A percentile compares a stretch with the other conserved stretches of the same genome.
These are phyloP conservation scores for Peucedramus taeniatus DNA, from an alignment of 2,113 vertebrate species.

Conservation along the genomic window DNA sequence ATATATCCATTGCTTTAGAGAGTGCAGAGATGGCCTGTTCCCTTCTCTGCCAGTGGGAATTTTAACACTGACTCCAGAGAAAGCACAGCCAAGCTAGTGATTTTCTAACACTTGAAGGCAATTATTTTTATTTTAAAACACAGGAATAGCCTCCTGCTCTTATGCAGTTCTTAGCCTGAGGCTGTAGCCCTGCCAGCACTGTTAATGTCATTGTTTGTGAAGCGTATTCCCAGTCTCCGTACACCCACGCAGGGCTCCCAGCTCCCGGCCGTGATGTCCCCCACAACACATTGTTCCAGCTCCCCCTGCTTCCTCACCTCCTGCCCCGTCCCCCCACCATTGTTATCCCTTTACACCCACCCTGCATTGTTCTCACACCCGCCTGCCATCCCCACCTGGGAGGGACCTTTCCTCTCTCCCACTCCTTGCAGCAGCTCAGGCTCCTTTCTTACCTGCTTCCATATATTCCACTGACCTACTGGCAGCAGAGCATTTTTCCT, in stretches of 20 bases:
- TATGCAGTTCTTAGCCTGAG: not conserved
- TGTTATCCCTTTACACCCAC: slow-evolving; percentile 39
- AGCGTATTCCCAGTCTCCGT: slow-evolving; percentile 19
- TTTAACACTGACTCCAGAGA: not conserved
- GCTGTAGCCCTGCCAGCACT: slow-evolving; percentile 29
- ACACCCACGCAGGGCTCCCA: slow-evolving; percentile 52
- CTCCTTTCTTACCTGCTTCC: not conserved
- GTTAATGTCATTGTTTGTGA: slow-evolving; percentile 52
- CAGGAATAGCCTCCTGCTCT: not conserved
- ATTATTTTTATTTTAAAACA: slow-evolving; percentile 2
- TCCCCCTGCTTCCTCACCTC: slow-evolving; percentile 53
- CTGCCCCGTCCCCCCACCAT: not conserved
- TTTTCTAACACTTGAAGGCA: not conserved
- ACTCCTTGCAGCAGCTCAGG: not conserved
- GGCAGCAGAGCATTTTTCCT: not conserved
- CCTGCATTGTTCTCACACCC: slow-evolving; percentile 49
- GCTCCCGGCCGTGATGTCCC: slow-evolving; percentile 13
- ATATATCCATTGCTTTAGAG: not conserved
- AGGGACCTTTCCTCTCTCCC: slow-evolving; percentile 48
- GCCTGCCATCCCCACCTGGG: slow-evolving; percentile 6
- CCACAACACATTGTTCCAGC: slow-evolving; percentile 57
- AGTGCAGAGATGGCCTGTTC: not conserved
- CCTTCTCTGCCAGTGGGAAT: not conserved
- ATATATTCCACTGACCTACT: not conserved
- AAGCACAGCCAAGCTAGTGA: not conserved